Percentiles rank a stretch among this genome's conserved stretches.
phyloP scores from a whole-genome alignment of 92 coral and sea anemone species.

The Hydrozoanthus gracilis region DNA sequence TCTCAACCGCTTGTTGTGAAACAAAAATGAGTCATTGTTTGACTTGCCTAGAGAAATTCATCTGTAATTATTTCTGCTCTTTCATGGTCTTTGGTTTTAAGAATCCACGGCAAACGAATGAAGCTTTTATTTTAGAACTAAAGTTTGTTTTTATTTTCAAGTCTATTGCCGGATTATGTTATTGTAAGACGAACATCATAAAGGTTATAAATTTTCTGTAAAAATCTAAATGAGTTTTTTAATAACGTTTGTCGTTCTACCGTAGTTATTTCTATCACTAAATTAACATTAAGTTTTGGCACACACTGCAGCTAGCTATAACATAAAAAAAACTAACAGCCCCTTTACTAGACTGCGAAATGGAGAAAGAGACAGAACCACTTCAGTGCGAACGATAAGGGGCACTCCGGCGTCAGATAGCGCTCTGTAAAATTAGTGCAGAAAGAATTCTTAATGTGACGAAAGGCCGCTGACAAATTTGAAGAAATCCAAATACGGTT shows the following conservation, averaged over 20 bases:
- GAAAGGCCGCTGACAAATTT: slow-evolving; percentile 43
- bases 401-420: not conserved
- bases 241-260: not conserved
- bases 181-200: not conserved
- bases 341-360: not conserved
- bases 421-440: too few species aligned
- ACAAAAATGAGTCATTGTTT: too few species aligned
- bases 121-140: too few species aligned
- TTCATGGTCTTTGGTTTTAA: too few species aligned
- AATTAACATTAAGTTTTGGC: not conserved
- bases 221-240: not conserved
- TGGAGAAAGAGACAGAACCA: not conserved
- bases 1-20: too few species aligned
- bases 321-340: not conserved
- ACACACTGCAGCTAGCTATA: not conserved
- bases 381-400: not conserved
- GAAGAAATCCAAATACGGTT: slow-evolving; percentile 48
- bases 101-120: too few species aligned
- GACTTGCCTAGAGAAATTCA: too few species aligned
- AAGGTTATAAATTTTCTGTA: not conserved
- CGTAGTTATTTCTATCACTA: not conserved
- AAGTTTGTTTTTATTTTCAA: too few species aligned
- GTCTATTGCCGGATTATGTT: too few species aligned
- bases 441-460: not conserved
- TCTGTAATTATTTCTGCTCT: too few species aligned